Evolutionary conservation across 2,888 invertebrate genomes (phyloP).

Genomic region (Ectemnius lituratus): DNA sequence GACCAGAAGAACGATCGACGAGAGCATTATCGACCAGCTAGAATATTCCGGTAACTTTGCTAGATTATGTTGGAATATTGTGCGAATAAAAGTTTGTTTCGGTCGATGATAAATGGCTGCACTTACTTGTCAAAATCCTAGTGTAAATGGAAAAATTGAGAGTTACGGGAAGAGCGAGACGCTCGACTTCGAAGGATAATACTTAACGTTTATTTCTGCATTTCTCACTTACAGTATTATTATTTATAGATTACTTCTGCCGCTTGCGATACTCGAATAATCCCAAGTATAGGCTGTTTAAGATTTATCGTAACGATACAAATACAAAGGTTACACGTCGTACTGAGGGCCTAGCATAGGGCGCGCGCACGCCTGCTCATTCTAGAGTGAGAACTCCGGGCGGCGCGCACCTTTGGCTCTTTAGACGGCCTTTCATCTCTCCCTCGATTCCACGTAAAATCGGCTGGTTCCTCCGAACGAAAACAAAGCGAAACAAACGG

Average conservation of each 20-base stretch:
- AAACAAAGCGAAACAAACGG: conserved; percentile 23
- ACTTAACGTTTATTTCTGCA: conserved; percentile 71
- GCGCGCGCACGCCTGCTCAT: neutral
- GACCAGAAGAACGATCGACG: neutral
- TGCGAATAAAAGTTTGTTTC: no score
- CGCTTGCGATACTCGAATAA: conserved; percentile 70
- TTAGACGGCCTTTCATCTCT: neutral
- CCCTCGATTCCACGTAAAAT: conserved; percentile 32
- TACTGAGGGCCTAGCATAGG: conserved; percentile 44
- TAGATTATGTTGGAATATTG: no score
- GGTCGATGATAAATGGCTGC: no score
- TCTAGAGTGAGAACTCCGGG: neutral
- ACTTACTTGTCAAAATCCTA: no score
- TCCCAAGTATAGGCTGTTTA: conserved; percentile 59
- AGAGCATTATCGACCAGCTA: no score
- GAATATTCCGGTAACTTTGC: no score
- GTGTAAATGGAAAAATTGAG: no score
- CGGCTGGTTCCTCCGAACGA: conserved; percentile 26
- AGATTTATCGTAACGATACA: conserved; percentile 71
- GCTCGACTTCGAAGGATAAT: conserved; percentile 68
- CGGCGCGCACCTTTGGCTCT: conserved; percentile 8
- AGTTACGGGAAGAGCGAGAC: conserved; percentile 12
- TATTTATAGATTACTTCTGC: conserved; percentile 74
- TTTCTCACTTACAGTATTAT: conserved; percentile 71
- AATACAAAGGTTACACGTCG: conserved; percentile 72